phyloP scores from a whole-genome alignment of 2,888 invertebrate species.

The Mesochorus sp. region DNA sequence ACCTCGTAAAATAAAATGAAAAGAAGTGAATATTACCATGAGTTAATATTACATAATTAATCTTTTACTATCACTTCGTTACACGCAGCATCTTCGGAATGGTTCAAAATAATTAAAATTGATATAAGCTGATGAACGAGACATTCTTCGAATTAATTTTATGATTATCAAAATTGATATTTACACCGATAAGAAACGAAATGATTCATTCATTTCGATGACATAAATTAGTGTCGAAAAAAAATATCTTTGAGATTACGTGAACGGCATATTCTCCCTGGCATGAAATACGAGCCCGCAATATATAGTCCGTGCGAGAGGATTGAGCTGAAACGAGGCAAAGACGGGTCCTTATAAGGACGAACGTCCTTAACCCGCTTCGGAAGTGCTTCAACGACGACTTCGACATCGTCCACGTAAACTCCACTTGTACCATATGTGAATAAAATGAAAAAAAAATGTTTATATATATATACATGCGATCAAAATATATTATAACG shows the following conservation, averaged over 20 bases:
- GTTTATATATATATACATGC: neutral
- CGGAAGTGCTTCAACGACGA: slow-evolving; percentile 63
- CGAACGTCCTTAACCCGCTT: slow-evolving; percentile 81
- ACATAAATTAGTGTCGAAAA: slow-evolving; percentile 13
- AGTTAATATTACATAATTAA: too few species aligned
- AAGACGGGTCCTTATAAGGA: slow-evolving; percentile 80
- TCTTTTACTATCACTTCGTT: too few species aligned
- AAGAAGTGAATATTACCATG: too few species aligned
- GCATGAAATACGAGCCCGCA: slow-evolving; percentile 42
- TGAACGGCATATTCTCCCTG: slow-evolving; percentile 22
- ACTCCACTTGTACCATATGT: slow-evolving; percentile 8
- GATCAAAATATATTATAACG: too few species aligned
- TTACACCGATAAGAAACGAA: too few species aligned
- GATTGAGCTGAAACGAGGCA: slow-evolving; percentile 68
- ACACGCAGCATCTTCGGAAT: too few species aligned
- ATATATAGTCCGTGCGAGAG: slow-evolving; percentile 48
- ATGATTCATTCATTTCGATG: too few species aligned
- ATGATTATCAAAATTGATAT: too few species aligned
- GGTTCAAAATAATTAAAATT: too few species aligned
- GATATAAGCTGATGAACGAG: too few species aligned
- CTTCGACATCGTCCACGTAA: slow-evolving; percentile 46
- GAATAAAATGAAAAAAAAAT: neutral
- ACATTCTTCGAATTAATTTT: too few species aligned
- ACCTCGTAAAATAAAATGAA: too few species aligned
- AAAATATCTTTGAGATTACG: slow-evolving; percentile 6